Evolutionary conservation across 2,888 invertebrate species (phyloP), one percentile per base, ranked within the genome.

Genomic region (Auanema sp.): DNA sequence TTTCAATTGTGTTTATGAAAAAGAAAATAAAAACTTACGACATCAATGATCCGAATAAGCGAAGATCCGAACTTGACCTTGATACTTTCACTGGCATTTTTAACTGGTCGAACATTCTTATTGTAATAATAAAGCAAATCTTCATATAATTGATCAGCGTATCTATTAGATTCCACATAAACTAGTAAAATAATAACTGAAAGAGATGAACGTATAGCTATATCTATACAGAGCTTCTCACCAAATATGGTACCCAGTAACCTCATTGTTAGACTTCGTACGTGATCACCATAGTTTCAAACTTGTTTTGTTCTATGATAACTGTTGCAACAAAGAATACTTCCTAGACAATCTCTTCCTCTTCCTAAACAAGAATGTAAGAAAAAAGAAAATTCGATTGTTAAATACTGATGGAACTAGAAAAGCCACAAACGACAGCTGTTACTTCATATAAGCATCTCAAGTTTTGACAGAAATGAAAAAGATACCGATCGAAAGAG

Each of bases 71-170:
- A 83, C 56, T 83, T 80, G 44, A 81, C 80, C 60, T 75, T 72
- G 49, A 81, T 69, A 25, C 77, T 68, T 61, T 83, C 78, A 50
- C 76, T 77, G 14, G 81, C 79, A 65, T 83, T 83, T 52, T 79
- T 77, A 6, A 84, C 82, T n/a, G 79, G 79, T 16, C 77, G 64
- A 6, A 77, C 77, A 53, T 77, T 72, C 65, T 81, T 83, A 62
- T 84, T 80, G 71, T 84, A 83, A 66, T 76, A 81, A 59, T 83
- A 84, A 53, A 83, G 72, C 14, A 83, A 70, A 68, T 83, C 84
- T 69, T 83, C 83, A 62, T 82, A 83, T 33, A 83, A 70, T 62
- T 83, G 83, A 49, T 72, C 70, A 10, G 78, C 78, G 50, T 71
- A 76, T n/a, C 67, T 55, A 50, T 66, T 78, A 5, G 47, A 53